Percentiles rank a stretch among this genome's conserved stretches.
phyloP scores from a whole-genome alignment of 2,113 vertebrate species.

The Trinectes maculatus region DNA sequence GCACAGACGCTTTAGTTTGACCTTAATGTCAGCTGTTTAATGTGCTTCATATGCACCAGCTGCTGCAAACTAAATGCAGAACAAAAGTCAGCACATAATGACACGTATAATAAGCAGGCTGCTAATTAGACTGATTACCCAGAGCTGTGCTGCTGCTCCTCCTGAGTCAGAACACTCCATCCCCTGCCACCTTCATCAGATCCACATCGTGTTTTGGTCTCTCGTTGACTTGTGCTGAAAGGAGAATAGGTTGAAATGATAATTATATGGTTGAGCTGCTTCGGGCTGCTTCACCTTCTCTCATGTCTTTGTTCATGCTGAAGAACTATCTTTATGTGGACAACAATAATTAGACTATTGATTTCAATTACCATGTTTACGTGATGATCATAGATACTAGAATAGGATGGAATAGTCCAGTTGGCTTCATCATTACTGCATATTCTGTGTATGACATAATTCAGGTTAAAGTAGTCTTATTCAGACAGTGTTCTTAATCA shows the following conservation, averaged over 20 bases:
- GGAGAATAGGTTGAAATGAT: background rate
- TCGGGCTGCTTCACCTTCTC: background rate
- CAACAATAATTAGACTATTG: no score
- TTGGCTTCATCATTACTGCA: no score
- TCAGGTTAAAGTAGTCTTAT: background rate
- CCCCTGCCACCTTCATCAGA: background rate
- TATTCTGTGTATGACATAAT: background rate
- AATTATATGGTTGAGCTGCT: background rate
- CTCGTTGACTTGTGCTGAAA: no score
- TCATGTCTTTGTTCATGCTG: no score
- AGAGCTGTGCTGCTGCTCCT: slow-evolving; percentile 5
- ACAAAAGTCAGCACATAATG: background rate
- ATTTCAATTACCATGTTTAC: no score
- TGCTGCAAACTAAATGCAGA: background rate
- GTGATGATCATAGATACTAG: no score
- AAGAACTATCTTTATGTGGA: no score
- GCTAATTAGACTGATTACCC: slow-evolving; percentile 34
- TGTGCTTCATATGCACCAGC: background rate
- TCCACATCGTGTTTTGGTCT: no score
- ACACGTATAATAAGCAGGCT: background rate
- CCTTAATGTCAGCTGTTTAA: no score
- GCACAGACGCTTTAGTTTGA: background rate
- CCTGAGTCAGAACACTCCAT: background rate
- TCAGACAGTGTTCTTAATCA: background rate
- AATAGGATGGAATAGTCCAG: no score